Conservation (phyloP, 2,888 invertebrate genomes). For the Yponomeuta malinellus region DNA sequence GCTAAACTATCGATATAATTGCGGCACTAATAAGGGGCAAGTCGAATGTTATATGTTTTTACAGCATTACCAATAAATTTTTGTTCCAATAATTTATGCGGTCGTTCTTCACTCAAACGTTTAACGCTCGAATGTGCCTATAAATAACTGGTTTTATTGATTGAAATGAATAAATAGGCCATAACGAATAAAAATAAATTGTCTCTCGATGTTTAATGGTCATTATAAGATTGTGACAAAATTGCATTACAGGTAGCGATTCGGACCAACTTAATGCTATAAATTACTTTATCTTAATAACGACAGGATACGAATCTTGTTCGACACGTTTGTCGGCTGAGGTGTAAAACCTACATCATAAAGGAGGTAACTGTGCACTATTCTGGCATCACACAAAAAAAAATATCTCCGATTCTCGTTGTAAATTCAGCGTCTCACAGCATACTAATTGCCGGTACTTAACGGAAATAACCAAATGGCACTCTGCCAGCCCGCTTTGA, state of each 20-base stretch:
- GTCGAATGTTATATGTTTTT: conserved; percentile 44
- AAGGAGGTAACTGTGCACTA: background rate
- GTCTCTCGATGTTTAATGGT: conserved; percentile 5
- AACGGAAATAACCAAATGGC: background rate
- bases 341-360: background rate
- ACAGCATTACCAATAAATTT: conserved; percentile 26
- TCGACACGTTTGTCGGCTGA: background rate
- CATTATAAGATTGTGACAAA: background rate
- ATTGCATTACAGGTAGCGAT: conserved; percentile 8
- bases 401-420: background rate
- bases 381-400: background rate
- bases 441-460: background rate
- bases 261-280: background rate
- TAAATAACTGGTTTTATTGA: conserved; percentile 13
- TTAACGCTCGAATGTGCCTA: conserved; percentile 3
- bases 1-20: conserved; percentile 67
- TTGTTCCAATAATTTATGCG: conserved; percentile 43
- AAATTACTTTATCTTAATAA: conserved; percentile 5
- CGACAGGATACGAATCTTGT: background rate
- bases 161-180: conserved; percentile 13
- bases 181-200: conserved; percentile 5
- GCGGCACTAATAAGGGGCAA: conserved; percentile 54
- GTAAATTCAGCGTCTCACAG: background rate
- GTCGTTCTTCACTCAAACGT: conserved; percentile 9
- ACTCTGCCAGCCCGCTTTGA: background rate